Percentiles rank a stretch among this genome's conserved stretches.
These are phyloP conservation scores for Pogonognathellus flavescens DNA, from an alignment of 1,140 invertebrate species.

Conservation along the genomic window DNA sequence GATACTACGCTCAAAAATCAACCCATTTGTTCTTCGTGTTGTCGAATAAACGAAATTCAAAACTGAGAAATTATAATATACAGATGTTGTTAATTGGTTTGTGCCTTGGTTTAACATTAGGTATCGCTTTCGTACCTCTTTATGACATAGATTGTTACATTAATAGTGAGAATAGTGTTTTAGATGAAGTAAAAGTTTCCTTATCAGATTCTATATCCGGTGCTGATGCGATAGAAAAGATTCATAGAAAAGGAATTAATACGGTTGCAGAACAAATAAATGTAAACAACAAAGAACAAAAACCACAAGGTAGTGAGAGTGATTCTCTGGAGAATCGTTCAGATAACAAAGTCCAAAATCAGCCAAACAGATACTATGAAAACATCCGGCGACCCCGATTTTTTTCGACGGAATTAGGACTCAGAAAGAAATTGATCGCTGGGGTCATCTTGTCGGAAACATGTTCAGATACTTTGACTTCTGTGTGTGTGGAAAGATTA, in stretches of 20 bases:
- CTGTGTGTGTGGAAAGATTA: constrained; percentile 65
- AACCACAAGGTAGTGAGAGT: neutral
- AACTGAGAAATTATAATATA: constrained; percentile 23
- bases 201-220: neutral
- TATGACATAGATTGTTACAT: constrained; percentile 33
- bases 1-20: constrained; percentile 53
- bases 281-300: constrained; percentile 4
- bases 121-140: constrained; percentile 49
- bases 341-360: neutral
- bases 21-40: constrained; percentile 38
- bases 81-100: constrained; percentile 58
- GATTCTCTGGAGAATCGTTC: neutral
- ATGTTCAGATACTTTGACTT: constrained; percentile 77
- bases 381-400: constrained; percentile 80
- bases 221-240: neutral
- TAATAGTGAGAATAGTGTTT: neutral
- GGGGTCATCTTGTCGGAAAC: constrained; percentile 83
- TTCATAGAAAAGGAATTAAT: neutral
- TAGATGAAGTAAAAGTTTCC: neutral
- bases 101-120: constrained; percentile 59
- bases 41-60: neutral
- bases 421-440: constrained; percentile 89
- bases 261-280: neutral
- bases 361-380: neutral
- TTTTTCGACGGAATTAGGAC: constrained; percentile 92